Conservation (phyloP, 2,888 invertebrate genomes). For the Hybos culiciformis region DNA sequence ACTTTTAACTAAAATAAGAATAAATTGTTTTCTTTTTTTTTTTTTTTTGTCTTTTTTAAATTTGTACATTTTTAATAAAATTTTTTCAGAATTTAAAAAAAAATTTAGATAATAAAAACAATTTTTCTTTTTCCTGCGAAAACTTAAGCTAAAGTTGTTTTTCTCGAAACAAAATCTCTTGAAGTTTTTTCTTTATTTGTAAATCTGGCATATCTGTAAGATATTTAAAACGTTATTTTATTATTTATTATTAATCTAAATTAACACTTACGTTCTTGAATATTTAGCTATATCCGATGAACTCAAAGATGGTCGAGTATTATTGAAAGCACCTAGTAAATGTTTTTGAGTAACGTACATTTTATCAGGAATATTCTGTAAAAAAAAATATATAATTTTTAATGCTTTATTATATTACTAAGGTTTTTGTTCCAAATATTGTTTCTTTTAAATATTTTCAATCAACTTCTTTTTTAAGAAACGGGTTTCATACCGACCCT, state of each 20-base stretch:
- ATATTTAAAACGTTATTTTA: constrained; percentile 3
- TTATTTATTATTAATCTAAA: constrained; percentile 16
- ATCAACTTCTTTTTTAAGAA: too few relatives aligned
- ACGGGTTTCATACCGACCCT: too few relatives aligned
- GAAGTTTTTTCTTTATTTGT: constrained; percentile 42
- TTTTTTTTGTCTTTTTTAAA: too few relatives aligned
- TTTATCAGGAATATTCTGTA: constrained; percentile 31
- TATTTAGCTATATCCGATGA: constrained; percentile 55
- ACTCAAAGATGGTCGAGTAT: constrained; percentile 67
- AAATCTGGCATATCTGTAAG: constrained; percentile 46
- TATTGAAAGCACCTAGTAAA: constrained; percentile 48
- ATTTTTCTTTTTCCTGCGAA: too few relatives aligned
- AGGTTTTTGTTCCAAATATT: too few relatives aligned
- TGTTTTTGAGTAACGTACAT: constrained; percentile 43
- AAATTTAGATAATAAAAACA: too few relatives aligned
- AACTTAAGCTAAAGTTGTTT: constrained; percentile 45
- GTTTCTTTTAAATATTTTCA: too few relatives aligned
- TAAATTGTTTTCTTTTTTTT: too few relatives aligned
- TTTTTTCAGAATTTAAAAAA: too few relatives aligned
- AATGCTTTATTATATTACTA: neutral
- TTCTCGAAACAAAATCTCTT: constrained; percentile 40
- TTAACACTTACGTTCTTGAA: constrained; percentile 52
- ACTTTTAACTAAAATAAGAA: too few relatives aligned
- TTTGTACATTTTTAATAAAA: too few relatives aligned
- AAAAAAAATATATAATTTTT: constrained; percentile 8